A percentile compares a stretch with the other conserved stretches of the same genome.
phyloP scores from a whole-genome alignment of 2,888 invertebrate genomes.

The Hypsopygia costalis region DNA sequence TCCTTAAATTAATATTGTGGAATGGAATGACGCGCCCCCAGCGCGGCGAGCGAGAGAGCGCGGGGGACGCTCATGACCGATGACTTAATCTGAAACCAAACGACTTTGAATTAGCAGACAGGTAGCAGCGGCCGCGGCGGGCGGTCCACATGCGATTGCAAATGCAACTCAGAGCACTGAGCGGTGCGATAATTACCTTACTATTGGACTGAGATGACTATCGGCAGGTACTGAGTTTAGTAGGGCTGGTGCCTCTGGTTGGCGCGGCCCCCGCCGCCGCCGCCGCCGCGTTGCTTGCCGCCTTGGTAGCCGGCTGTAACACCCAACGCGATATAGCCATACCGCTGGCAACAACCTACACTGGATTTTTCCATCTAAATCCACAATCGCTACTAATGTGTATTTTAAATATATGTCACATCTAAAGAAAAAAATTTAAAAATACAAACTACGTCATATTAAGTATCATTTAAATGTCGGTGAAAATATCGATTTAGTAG shows the following conservation, averaged over 20 bases:
- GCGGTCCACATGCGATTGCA: no score
- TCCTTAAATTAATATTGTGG: constrained; percentile 77
- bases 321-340: constrained; percentile 25
- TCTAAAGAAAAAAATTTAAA: no score
- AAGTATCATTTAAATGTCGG: no score
- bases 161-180: no score
- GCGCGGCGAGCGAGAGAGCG: constrained; percentile 56
- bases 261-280: constrained; percentile 84
- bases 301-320: constrained; percentile 85
- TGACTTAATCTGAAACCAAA: constrained; percentile 74
- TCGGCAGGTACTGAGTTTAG: constrained; percentile 79
- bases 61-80: constrained; percentile 69
- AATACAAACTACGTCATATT: no score
- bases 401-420: no score
- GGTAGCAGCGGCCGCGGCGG: not conserved
- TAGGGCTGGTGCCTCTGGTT: constrained; percentile 95
- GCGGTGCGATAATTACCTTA: constrained; percentile 47
- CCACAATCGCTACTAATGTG: constrained; percentile 6
- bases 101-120: not conserved
- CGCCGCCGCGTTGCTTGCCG: constrained; percentile 91
- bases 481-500: no score
- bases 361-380: constrained; percentile 18
- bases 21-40: constrained; percentile 77
- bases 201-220: constrained; percentile 75
- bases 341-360: no score